Percentiles rank a stretch among this genome's conserved stretches.
Conservation (phyloP, 2,888 invertebrate genomes). For the Rutpela maculata region DNA sequence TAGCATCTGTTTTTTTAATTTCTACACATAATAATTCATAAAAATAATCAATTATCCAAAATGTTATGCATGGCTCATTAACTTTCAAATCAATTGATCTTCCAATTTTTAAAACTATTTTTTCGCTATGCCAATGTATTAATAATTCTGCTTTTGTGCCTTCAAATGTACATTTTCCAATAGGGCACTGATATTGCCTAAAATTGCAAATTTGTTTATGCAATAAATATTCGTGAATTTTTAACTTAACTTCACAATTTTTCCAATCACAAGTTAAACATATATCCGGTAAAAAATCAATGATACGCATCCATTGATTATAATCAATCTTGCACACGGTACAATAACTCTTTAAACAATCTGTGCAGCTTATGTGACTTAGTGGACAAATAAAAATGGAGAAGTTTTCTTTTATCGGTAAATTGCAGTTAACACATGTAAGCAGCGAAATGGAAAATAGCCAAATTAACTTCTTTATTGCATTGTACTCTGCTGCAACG, state of each 20-base stretch:
- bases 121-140: not conserved
- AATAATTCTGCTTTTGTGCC: not conserved
- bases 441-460: not conserved
- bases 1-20: too few species aligned
- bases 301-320: not conserved
- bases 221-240: not conserved
- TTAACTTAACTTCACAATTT: not conserved
- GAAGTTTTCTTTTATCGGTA: not conserved
- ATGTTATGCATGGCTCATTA: not conserved
- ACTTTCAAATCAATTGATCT: not conserved
- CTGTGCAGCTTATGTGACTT: not conserved
- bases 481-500: not conserved
- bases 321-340: not conserved
- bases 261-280: not conserved
- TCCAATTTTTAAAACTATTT: not conserved
- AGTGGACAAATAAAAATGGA: not conserved
- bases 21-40: not conserved
- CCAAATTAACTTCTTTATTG: not conserved
- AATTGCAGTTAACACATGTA: not conserved
- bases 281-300: not conserved
- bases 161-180: not conserved
- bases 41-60: not conserved
- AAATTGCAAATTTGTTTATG: not conserved
- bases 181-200: not conserved
- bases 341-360: not conserved